A percentile compares a stretch with the other conserved stretches of the same genome.
These are phyloP conservation scores for Unio delphinus DNA, from an alignment of 2,888 invertebrate species.

Conservation along the genomic window DNA sequence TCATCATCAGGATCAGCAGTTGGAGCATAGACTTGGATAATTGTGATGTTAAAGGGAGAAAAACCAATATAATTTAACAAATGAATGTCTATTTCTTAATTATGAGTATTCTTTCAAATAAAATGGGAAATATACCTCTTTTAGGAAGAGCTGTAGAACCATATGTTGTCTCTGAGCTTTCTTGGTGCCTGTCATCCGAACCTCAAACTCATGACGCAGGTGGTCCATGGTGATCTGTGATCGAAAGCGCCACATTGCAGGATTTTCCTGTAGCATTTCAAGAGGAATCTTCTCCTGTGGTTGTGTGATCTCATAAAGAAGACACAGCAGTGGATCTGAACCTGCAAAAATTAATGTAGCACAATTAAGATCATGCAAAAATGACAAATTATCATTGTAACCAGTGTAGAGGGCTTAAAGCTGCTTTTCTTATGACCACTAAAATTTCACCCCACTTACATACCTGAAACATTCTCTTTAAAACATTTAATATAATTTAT, in stretches of 20 bases:
- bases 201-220: constrained; percentile 28
- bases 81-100: too few species aligned
- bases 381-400: background rate
- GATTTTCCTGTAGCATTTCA: constrained; percentile 16
- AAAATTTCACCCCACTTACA: too few species aligned
- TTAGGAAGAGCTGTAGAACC: too few species aligned
- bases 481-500: too few species aligned
- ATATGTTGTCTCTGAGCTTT: background rate
- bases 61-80: too few species aligned
- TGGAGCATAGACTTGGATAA: too few species aligned
- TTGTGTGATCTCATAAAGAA: constrained; percentile 36
- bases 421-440: too few species aligned
- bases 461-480: too few species aligned
- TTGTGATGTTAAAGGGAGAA: too few species aligned
- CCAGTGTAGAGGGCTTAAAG: too few species aligned
- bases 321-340: constrained; percentile 32
- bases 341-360: constrained; percentile 18
- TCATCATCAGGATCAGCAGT: too few species aligned
- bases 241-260: constrained; percentile 39
- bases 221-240: constrained; percentile 36
- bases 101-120: too few species aligned
- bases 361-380: background rate
- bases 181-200: background rate
- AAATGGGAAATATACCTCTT: background rate
- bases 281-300: constrained; percentile 5